Conservation (phyloP, 2,797 vertebrate species). For the Liasis olivaceus region DNA sequence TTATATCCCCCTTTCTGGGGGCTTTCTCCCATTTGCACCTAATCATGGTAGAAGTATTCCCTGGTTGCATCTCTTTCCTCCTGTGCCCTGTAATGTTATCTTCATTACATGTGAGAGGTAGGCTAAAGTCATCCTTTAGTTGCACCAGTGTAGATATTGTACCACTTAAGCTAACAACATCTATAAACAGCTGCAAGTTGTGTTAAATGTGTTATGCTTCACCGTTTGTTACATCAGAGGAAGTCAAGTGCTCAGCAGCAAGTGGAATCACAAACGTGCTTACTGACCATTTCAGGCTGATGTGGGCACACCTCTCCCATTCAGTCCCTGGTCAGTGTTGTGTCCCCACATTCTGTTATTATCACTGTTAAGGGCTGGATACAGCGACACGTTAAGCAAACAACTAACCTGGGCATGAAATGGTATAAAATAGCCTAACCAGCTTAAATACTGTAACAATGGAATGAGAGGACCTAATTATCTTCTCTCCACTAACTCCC, state of each 20-base stretch:
- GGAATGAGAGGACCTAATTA: not conserved
- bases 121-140: not conserved
- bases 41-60: not conserved
- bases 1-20: not conserved
- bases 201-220: not conserved
- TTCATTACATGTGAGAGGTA: not conserved
- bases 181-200: not conserved
- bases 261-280: not conserved
- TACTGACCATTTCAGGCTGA: not conserved
- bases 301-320: not conserved
- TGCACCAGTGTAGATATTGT: not conserved
- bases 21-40: not conserved
- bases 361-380: not conserved
- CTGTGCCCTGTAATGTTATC: not conserved
- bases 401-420: not conserved
- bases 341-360: not conserved
- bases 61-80: not conserved
- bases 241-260: not conserved
- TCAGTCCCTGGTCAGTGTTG: not conserved
- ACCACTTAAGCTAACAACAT: not conserved
- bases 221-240: not conserved
- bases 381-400: not conserved
- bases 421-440: not conserved
- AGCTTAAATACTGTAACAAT: not conserved
- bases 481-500: not conserved